A percentile compares a stretch with the other conserved stretches of the same genome.
phyloP scores from a whole-genome alignment of 2,797 vertebrate genomes.

The Manis pentadactyla region DNA sequence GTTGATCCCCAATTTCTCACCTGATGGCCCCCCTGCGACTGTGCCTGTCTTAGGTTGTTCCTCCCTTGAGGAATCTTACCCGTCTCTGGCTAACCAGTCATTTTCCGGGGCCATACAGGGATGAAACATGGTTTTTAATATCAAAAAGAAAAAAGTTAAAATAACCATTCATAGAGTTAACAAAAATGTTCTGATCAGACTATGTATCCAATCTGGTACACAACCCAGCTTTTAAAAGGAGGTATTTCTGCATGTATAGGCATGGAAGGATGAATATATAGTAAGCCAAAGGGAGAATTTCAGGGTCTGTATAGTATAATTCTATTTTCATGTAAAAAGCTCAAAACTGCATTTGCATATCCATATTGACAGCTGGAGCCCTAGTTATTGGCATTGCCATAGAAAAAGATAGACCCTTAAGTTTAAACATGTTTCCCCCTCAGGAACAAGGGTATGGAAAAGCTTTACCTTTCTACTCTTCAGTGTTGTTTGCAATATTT shows the following conservation, averaged over 20 bases:
- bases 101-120: too few relatives aligned
- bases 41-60: too few relatives aligned
- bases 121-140: slow-evolving; percentile 10
- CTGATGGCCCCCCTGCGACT: too few relatives aligned
- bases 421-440: not conserved
- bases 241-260: not conserved
- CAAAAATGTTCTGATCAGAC: not conserved
- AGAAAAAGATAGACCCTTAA: not conserved
- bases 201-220: not conserved
- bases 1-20: too few relatives aligned
- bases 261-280: not conserved
- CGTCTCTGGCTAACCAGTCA: too few relatives aligned
- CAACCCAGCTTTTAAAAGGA: slow-evolving; percentile 4
- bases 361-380: not conserved
- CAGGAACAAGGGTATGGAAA: not conserved
- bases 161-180: not conserved
- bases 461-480: not conserved
- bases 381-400: not conserved
- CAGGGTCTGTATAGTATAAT: not conserved
- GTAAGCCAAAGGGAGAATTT: slow-evolving; percentile 1
- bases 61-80: too few relatives aligned
- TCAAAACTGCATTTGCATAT: not conserved
- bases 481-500: slow-evolving; percentile 1
- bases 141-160: not conserved
- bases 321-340: not conserved